Evolutionary conservation across 2,113 vertebrate genomes (phyloP), one percentile per base, ranked within the genome.

Genomic region (Scalopus aquaticus): DNA sequence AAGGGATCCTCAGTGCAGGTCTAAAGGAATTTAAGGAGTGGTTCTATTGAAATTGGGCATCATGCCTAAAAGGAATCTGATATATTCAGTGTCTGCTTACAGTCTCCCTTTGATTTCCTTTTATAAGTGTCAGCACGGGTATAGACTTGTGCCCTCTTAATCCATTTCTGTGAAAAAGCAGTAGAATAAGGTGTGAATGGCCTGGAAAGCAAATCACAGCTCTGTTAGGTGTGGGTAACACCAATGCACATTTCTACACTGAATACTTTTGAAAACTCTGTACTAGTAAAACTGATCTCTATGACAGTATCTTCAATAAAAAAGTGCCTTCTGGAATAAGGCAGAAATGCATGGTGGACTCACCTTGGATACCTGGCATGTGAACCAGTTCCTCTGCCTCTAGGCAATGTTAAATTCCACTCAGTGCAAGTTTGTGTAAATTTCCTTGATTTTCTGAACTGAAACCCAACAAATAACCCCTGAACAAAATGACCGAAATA

Each of bases 91-190:
- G 79, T 80, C 86, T 96, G 78, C 69, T 97, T 96, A 95, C 78
- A 90, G 89, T 84, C 74, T n/a, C 49, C 54, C 78, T 94, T 97
- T 96, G 96, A 91, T 95, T 96, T 96, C 60, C 91, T 94, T 96
- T 91, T 82, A 58, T 67, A 64, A 95, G 92, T 85, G 49, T 90
- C 51, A 1, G 74, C 15, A 0, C 89, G 90, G 91, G 91, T 87
- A 91, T 49, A 93, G 83, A 93, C 87, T 72, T 91, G 79, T 89
- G 74, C 51, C 19, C 37, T 93, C 72, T 87, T 83, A 95, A 96
- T 97, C 95, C 89, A 94, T 80, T 96, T 93, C 83, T 96, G 86
- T 96, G 88, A 89, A 89, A 90, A 97, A 96, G 54, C 83, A 79
- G 70, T 24, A 49, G 76, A 89, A 80, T 67, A 88, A 96, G 67